These are phyloP conservation scores for Caenorhabditis zanzibari DNA, from an alignment of 2,888 invertebrate genomes.

Conservation along the genomic window DNA sequence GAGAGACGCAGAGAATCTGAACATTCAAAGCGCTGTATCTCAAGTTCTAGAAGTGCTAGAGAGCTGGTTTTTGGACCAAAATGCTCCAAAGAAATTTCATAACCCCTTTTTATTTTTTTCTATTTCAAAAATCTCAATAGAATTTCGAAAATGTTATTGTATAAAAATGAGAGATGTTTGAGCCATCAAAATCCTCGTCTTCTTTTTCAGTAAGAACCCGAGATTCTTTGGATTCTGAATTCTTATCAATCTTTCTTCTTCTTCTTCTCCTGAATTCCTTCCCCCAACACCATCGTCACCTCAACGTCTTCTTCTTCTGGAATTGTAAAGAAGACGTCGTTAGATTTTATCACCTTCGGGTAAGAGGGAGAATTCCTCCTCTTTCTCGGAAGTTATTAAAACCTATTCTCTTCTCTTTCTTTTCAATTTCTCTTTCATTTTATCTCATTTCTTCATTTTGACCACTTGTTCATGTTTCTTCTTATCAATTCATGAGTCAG, in stretches of 20 bases:
- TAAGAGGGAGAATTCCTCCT: neutral
- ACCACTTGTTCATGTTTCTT: constrained; percentile 16
- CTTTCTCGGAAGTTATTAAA: constrained; percentile 15
- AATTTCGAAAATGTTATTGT: too few species aligned
- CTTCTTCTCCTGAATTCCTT: neutral
- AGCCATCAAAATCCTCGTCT: neutral
- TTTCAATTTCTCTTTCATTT: constrained; percentile 15
- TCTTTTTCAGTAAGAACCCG: too few species aligned
- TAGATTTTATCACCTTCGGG: constrained; percentile 58
- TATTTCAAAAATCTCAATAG: neutral
- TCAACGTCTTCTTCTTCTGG: constrained; percentile 27
- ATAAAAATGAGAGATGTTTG: too few species aligned
- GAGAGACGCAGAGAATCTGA: too few species aligned
- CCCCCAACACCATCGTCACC: neutral
- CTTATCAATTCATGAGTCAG: neutral
- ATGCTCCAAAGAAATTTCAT: neutral
- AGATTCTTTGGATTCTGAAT: neutral
- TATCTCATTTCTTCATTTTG: neutral
- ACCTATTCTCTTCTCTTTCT: neutral
- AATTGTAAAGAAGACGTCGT: constrained; percentile 56
- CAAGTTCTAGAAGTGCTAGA: too few species aligned
- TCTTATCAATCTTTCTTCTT: neutral
- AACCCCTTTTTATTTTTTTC: neutral
- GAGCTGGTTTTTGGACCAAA: too few species aligned
- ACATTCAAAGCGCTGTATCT: too few species aligned